A percentile compares a stretch with the other conserved stretches of the same genome.
These are phyloP conservation scores for Sciurus carolinensis DNA, from an alignment of 2,797 vertebrate species.

Conservation along the genomic window DNA sequence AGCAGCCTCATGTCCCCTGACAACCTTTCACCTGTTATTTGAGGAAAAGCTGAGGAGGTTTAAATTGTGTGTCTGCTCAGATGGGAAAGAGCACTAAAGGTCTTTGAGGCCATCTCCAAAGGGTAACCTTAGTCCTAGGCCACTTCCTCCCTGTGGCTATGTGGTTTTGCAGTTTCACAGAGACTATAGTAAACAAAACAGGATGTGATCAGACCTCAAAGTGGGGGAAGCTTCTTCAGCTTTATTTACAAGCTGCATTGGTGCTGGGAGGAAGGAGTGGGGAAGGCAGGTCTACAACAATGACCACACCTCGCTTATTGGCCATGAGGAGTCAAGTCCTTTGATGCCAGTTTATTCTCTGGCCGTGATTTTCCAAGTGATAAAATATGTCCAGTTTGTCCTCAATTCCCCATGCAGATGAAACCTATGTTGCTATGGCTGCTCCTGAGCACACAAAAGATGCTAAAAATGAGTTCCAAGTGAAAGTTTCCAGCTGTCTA, in stretches of 20 bases:
- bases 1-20: accelerated
- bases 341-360: neutral
- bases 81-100: neutral
- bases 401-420: accelerated
- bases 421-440: slow-evolving; percentile 21
- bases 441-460: neutral
- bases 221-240: neutral
- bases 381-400: neutral
- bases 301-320: neutral
- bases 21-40: neutral
- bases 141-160: neutral
- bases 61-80: neutral
- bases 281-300: neutral
- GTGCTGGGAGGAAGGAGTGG: too few relatives aligned
- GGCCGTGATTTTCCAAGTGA: neutral
- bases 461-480: slow-evolving; percentile 78
- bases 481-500: slow-evolving; percentile 71
- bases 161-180: neutral
- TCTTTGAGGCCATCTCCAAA: neutral
- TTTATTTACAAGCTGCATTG: neutral
- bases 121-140: neutral
- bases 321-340: neutral
- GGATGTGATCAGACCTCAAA: neutral
- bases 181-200: neutral
- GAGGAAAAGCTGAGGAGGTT: neutral